A percentile compares a stretch with the other conserved stretches of the same genome.
Conservation (phyloP, 2,888 invertebrate genomes). For the Caenorhabditis afra region DNA sequence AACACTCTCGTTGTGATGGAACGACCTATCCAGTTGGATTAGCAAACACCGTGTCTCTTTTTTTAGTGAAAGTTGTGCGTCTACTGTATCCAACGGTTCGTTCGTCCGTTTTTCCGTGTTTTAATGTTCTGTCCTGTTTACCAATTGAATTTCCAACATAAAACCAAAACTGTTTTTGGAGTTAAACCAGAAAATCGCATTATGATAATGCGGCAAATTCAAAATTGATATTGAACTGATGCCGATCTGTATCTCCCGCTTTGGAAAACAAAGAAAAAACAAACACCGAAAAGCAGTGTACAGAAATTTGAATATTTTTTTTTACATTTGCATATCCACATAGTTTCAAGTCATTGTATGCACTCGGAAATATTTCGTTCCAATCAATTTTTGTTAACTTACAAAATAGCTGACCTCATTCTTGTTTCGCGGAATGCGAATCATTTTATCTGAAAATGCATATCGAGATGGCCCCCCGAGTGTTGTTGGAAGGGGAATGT, state of each 20-base stretch:
- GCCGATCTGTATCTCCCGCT: background rate
- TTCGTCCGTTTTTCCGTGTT: slow-evolving; percentile 4
- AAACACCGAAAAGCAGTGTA: too few relatives aligned
- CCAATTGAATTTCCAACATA: background rate
- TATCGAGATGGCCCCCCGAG: slow-evolving; percentile 23
- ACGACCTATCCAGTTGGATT: slow-evolving; percentile 11
- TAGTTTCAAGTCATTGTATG: too few relatives aligned
- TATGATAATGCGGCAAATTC: slow-evolving; percentile 33
- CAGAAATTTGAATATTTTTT: too few relatives aligned
- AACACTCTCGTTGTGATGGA: slow-evolving; percentile 16
- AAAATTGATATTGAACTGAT: slow-evolving; percentile 27
- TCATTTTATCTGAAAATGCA: slow-evolving; percentile 55
- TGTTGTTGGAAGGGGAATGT: slow-evolving; percentile 51
- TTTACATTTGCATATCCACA: too few relatives aligned
- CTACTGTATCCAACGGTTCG: background rate
- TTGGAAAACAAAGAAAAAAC: too few relatives aligned
- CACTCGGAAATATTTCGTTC: too few relatives aligned
- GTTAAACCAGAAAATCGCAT: slow-evolving; percentile 38
- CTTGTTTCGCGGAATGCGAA: slow-evolving; percentile 36
- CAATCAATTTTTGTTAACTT: slow-evolving; percentile 3
- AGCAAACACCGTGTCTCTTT: slow-evolving; percentile 15
- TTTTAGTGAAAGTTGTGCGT: background rate
- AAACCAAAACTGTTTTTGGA: slow-evolving; percentile 10
- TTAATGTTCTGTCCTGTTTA: background rate
- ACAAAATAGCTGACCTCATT: background rate